These are phyloP conservation scores for Protonemura montana DNA, from an alignment of 2,888 invertebrate species.

Conservation along the genomic window DNA sequence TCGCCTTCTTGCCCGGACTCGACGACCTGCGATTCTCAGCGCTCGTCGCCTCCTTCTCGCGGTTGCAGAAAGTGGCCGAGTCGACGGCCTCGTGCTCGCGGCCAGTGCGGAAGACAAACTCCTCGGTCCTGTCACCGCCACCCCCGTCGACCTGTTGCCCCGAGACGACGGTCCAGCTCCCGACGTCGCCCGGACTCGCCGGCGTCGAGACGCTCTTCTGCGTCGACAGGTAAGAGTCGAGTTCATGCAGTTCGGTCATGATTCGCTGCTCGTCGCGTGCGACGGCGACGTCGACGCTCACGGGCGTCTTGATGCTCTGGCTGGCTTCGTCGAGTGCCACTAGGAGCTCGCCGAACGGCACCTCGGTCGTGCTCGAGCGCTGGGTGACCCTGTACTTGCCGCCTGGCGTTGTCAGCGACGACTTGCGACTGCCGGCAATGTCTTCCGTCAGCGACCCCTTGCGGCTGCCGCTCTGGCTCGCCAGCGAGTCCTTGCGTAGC, in stretches of 20 bases:
- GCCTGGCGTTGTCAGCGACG: constrained; percentile 14
- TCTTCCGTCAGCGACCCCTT: constrained; percentile 15
- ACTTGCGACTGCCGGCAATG: constrained; percentile 19
- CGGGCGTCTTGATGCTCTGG: constrained; percentile 20
- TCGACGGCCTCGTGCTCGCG: constrained; percentile 32
- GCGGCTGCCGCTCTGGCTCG: neutral
- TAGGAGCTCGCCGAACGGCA: constrained; percentile 30
- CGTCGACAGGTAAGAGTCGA: constrained; percentile 54
- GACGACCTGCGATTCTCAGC: too few species aligned
- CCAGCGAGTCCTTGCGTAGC: neutral
- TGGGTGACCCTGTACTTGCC: constrained; percentile 35
- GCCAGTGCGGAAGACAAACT: constrained; percentile 53
- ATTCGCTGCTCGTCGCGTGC: constrained; percentile 64
- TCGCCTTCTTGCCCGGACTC: too few species aligned
- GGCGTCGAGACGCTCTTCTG: constrained; percentile 50
- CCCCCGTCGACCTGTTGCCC: constrained; percentile 44
- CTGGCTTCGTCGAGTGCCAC: neutral
- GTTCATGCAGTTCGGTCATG: constrained; percentile 73
- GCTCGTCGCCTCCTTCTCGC: neutral
- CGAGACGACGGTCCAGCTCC: constrained; percentile 53
- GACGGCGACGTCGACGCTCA: neutral
- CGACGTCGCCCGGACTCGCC: constrained; percentile 51
- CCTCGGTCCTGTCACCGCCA: constrained; percentile 60
- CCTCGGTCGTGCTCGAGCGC: constrained; percentile 36
- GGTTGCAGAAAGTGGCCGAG: neutral